Base-by-base conservation (phyloP, 2,797 vertebrate species). In the Hipposideros larvatus region DNA sequence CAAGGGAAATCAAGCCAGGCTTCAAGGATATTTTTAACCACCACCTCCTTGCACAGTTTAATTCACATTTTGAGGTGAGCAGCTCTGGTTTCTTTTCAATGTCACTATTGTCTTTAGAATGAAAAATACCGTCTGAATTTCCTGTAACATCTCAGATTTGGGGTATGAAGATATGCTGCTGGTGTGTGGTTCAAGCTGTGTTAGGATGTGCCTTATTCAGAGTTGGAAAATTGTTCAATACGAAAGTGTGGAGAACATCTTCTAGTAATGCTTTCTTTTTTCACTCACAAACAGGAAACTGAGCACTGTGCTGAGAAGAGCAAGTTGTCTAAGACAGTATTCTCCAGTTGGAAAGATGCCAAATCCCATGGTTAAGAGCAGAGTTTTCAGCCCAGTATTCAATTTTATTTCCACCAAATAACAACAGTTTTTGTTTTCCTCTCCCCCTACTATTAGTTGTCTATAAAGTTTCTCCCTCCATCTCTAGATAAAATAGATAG, bases 21-120 rank as follows among this genome's bases (percentile, higher is more conserved):
- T 70, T 53, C 53, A 55, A 91, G 70, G 51, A 18, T 87, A 94
- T 55, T 53, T 92, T 80, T 80, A 53, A 71, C 75, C 18, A 18
- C 41, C 11, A 65, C 14, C 3, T 15, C 34, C 5, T 41, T 91
- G 28, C 26, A 70, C 8, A 26, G 19, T 80, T 93, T 74, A 87
- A 71, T 90, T 95, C 83, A 66, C 15, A 53, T 90, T 92, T 83
- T 87, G n/a, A 93, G 41, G 55, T 71, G 61, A 85, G 31, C 22
- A 55, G 55, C 31, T 87, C 31, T 89, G 18, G 59, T 43, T 95
- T 89, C 46, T 88, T 87, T 84, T 96, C 90, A 74, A 18, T 10
- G 55, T 57, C 48, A 91, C 65, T 71, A 66, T 57, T 79, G 63
- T 87, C 79, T 95, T 95, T 66, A 70, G 37, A 84, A 82, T 55